Conservation (phyloP, 2,888 invertebrate species). For the Imbricaverruca yamaguchii region DNA sequence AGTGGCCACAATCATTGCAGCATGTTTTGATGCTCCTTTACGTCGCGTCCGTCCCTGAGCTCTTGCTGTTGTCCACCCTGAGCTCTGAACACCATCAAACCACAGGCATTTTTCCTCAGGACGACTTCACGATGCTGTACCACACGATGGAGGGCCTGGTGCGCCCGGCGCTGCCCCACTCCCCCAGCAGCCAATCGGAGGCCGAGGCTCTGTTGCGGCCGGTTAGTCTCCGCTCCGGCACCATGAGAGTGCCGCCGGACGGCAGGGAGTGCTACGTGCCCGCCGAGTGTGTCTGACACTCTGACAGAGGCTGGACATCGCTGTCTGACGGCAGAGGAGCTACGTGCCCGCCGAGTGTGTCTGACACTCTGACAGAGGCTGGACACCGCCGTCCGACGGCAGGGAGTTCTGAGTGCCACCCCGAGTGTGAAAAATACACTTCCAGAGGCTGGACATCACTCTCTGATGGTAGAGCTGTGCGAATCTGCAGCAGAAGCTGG, state of each 20-base stretch:
- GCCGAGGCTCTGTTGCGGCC: not conserved
- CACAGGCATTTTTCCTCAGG: not conserved
- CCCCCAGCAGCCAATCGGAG: not conserved
- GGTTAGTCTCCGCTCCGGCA: not conserved
- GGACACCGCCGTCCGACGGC: too few species aligned
- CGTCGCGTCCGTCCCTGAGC: too few species aligned
- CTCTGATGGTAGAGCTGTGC: too few species aligned
- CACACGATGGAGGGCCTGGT: conserved; percentile 6
- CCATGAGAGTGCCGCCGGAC: not conserved
- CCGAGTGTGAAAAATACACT: too few species aligned
- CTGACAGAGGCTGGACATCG: not conserved
- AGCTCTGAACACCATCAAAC: too few species aligned
- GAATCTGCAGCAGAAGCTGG: too few species aligned
- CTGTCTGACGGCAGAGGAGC: not conserved
- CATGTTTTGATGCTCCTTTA: too few species aligned
- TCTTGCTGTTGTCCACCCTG: too few species aligned
- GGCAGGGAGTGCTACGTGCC: conserved; percentile 14
- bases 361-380: not conserved
- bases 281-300: conserved; percentile 1
- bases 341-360: not conserved
- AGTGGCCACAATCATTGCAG: too few species aligned
- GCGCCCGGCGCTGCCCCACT: not conserved
- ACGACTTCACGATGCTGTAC: conserved; percentile 2
- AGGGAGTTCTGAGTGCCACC: too few species aligned
- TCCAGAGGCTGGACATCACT: too few species aligned